Base-by-base conservation (phyloP, 1,140 invertebrate species). In the Ips nitidus region DNA sequence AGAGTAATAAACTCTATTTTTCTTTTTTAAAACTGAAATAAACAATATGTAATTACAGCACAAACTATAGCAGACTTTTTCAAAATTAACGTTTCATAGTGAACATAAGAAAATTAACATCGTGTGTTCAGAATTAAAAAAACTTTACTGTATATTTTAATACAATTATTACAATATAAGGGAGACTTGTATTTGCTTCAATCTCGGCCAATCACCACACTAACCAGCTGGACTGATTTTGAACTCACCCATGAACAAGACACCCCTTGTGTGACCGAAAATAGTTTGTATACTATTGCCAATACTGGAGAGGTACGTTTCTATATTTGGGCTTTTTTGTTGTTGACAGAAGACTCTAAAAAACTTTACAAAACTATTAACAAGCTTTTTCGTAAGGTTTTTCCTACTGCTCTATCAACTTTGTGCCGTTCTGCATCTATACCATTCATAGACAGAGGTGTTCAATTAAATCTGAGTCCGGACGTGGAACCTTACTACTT, bases 181-280 rank as follows among this genome's bases (percentile, higher is more conserved):
- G 82, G 40, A 78, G 80, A 5, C 22, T 81, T 90, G 64, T 90
- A 84, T 77, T 77, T 91, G 8, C 78, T 91, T n/a, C 88, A 93
- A 86, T 86, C 88, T 2, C 82, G 92, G 45, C 89, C 89, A 1
- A 87, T 93, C 41, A 93, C 91, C 1, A 86, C 86, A 0, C 70
- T 91, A 3, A 85, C 89, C 41, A 75, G 81, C 1, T 91, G 90
- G 86, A 87, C 85, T 1, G 88, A 92, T 65, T 90, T 88, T 72
- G 91, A 93, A 74, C 72, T 93, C 5, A 79, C 84, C 1, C 90
- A 91, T 76, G 91, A 94, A 78, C 82, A 90, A 71, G 90, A 92
- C 80, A 80, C 82, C 5, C 80, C 88, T 0, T 76, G 88, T 5
- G 81, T 86, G 76, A 80, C 84, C 7, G 81, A 85, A 58, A 80